Conservation (phyloP, 2,888 invertebrate species). For the Sphecodes monilicornis region DNA sequence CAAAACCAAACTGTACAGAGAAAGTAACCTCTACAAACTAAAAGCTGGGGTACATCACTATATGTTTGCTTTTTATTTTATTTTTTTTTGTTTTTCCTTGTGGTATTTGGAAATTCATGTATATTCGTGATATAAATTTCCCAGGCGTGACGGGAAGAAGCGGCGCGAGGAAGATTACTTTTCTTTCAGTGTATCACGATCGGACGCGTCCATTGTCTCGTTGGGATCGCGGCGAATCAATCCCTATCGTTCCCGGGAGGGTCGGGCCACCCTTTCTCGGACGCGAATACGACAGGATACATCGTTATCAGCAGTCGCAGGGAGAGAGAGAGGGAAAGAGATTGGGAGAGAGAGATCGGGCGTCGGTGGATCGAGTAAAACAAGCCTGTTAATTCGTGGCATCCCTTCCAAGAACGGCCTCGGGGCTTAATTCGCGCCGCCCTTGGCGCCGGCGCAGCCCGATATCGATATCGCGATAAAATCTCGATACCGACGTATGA, state of each 20-base stretch:
- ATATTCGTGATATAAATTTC: background rate
- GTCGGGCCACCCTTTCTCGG: slow-evolving; percentile 20
- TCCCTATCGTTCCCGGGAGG: slow-evolving; percentile 14
- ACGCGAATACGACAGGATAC: slow-evolving; percentile 43
- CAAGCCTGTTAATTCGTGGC: slow-evolving; percentile 81
- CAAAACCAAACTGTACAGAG: too few relatives aligned
- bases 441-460: slow-evolving; percentile 63
- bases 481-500: slow-evolving; percentile 77
- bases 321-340: slow-evolving; percentile 3
- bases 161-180: slow-evolving; percentile 5
- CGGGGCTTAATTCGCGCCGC: slow-evolving; percentile 66
- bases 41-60: too few relatives aligned
- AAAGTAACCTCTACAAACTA: too few relatives aligned
- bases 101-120: background rate
- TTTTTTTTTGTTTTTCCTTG: too few relatives aligned
- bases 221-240: slow-evolving; percentile 18
- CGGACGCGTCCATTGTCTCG: slow-evolving; percentile 30
- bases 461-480: slow-evolving; percentile 83
- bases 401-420: slow-evolving; percentile 60
- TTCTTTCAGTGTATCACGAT: slow-evolving; percentile 18
- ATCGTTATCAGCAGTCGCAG: slow-evolving; percentile 58
- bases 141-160: background rate
- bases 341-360: slow-evolving; percentile 14
- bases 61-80: too few relatives aligned
- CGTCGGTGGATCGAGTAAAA: slow-evolving; percentile 72